A percentile compares a stretch with the other conserved stretches of the same genome.
Conservation (phyloP, 2,797 vertebrate species). For the Melanotaenia parkinsoni region DNA sequence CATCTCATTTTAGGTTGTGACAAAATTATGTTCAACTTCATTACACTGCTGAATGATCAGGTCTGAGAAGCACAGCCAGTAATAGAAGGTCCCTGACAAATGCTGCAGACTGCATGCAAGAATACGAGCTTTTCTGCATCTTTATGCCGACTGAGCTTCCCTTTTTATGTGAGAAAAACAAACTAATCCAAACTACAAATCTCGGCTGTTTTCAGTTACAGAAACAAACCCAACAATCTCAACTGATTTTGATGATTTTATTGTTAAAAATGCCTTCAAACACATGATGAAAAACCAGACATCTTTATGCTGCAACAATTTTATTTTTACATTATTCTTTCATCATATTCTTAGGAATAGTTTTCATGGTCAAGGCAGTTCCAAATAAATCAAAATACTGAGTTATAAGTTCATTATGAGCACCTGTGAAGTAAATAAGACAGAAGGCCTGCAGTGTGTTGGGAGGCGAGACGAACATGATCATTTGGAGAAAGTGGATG, state of each 20-base stretch:
- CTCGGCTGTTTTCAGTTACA: neutral
- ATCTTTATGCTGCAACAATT: conserved; percentile 9
- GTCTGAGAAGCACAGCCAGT: neutral
- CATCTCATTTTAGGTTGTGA: neutral
- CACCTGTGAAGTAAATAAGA: conserved; percentile 12
- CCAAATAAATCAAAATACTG: conserved; percentile 32
- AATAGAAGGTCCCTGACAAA: neutral
- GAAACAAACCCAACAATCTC: neutral
- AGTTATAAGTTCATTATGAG: neutral
- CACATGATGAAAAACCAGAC: conserved; percentile 52
- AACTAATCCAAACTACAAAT: neutral
- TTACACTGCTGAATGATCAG: neutral
- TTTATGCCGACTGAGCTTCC: neutral
- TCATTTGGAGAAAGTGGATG: neutral
- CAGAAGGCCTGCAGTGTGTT: conserved; percentile 18
- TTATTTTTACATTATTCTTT: conserved; percentile 25
- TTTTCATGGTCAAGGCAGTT: conserved; percentile 63
- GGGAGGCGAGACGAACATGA: neutral
- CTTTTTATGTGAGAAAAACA: neutral
- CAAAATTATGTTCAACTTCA: neutral
- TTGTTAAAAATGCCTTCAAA: conserved; percentile 74
- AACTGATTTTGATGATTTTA: conserved; percentile 63
- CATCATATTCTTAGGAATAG: conserved; percentile 36
- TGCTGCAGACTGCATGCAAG: conserved; percentile 40
- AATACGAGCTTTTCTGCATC: neutral